Evolutionary conservation across 2,888 invertebrate genomes (phyloP), one percentile per base, ranked within the genome.

Genomic region (Agrypnus murinus): DNA sequence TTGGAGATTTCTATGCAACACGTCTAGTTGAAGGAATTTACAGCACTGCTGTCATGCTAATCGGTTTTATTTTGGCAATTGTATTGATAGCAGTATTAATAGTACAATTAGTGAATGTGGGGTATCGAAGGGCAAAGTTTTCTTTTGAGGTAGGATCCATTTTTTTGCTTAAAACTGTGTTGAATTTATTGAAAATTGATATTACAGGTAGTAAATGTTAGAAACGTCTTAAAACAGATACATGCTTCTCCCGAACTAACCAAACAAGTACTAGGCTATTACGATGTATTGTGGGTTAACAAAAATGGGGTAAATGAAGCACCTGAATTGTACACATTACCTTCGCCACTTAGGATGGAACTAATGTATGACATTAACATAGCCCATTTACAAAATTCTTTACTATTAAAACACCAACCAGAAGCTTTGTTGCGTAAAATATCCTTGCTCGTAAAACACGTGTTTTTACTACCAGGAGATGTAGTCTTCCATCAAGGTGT

Each of bases 281-380:
- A 88, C 71, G 85, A 87, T 80, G 86, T 87, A 74, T 82, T 88
- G 9, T 88, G 88, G 88, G 86, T 86, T 71, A 86, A 88, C 78
- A 87, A 88, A 78, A 87, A 87, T 0, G 88, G 88, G 25, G 87
- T 88, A 15, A 86, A 86, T 65, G 84, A 87, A 67, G 86, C 87
- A 1, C 85, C 85, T 71, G 75, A 87, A 19, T 81, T 88, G 57
- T 77, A 81, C 31, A 71, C 86, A 1, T 79, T 89, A 14, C 88
- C 88, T 0, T 83, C 83, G 74, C 87, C 88, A 38, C 78, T 89
- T 50, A 86, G 86, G 82, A 87, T 87, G 87, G 88, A 88, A 81
- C 86, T 88, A 63, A 84, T 84, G 74, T 88, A 87, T 74, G 88
- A 89, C 77, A 80, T 88, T 43, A 88, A 88, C 74, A 87, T 87